Conservation (phyloP, 2,797 vertebrate genomes). For the Sarcoramphus papa region DNA sequence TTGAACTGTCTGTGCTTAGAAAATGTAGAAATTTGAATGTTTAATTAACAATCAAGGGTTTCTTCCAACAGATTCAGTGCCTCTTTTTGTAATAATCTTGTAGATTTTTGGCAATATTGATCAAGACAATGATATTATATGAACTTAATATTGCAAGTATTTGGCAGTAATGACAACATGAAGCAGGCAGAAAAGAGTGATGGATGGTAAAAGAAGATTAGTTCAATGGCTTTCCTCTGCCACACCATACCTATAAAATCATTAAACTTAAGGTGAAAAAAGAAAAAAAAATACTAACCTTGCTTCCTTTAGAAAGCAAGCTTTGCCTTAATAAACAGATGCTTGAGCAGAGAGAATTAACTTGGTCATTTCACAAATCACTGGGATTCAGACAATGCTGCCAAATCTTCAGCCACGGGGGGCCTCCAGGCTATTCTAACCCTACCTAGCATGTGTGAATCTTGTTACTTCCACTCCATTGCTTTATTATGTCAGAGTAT, state of each 20-base stretch:
- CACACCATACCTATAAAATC: background rate
- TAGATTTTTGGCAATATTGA: background rate
- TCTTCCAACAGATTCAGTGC: background rate
- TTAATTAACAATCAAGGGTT: background rate
- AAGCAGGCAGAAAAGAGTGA: background rate
- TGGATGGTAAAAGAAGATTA: background rate
- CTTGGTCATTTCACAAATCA: background rate
- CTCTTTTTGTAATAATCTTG: background rate
- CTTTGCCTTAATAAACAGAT: background rate
- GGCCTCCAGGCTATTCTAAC: background rate
- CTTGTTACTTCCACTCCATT: background rate
- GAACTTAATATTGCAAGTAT: background rate
- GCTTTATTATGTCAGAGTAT: background rate
- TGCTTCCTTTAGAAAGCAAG: background rate
- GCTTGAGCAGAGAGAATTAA: background rate
- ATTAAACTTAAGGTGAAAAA: background rate
- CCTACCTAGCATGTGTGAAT: background rate
- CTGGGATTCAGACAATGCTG: background rate
- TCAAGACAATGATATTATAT: background rate
- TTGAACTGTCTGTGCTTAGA: background rate
- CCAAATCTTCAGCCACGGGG: background rate
- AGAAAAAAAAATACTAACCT: background rate
- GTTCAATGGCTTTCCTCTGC: background rate
- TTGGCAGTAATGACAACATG: background rate
- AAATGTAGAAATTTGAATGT: background rate